These are phyloP conservation scores for Alethe diademata DNA, from an alignment of 2,113 vertebrate species.

Conservation along the genomic window DNA sequence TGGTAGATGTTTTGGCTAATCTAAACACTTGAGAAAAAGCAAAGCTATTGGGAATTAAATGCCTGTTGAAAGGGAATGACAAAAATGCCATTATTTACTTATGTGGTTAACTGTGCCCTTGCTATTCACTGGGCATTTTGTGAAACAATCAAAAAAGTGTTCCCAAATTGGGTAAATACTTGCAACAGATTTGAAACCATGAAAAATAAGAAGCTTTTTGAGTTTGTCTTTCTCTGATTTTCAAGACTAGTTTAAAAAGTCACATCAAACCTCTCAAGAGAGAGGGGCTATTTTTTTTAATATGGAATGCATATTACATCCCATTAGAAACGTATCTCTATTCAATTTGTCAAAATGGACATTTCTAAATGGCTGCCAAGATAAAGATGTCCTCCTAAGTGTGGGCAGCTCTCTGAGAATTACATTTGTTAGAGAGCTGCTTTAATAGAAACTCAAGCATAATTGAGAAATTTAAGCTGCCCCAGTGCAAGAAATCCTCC, in stretches of 20 bases:
- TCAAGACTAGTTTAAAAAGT: neutral
- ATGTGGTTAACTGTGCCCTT: neutral
- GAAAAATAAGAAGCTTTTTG: neutral
- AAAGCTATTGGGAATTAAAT: neutral
- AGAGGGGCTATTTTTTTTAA: neutral
- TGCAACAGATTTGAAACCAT: neutral
- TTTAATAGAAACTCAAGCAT: constrained; percentile 48
- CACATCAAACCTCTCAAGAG: neutral
- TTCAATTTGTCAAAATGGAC: constrained; percentile 8
- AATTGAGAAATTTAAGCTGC: constrained; percentile 62
- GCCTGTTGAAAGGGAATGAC: neutral
- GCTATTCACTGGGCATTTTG: neutral
- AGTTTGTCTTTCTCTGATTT: neutral
- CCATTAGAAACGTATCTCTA: neutral
- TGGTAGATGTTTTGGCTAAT: neutral
- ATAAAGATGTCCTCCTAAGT: constrained; percentile 7
- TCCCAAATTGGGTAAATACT: neutral
- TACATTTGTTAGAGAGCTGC: constrained; percentile 8
- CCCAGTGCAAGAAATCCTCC: constrained; percentile 40
- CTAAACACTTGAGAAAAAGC: neutral
- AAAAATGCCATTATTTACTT: neutral
- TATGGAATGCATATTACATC: neutral
- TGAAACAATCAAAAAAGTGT: neutral
- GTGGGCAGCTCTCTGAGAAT: constrained; percentile 37
- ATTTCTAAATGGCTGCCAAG: constrained; percentile 36